Conservation (phyloP, 2,888 invertebrate species). For the Hydroisotoma schaefferi region DNA sequence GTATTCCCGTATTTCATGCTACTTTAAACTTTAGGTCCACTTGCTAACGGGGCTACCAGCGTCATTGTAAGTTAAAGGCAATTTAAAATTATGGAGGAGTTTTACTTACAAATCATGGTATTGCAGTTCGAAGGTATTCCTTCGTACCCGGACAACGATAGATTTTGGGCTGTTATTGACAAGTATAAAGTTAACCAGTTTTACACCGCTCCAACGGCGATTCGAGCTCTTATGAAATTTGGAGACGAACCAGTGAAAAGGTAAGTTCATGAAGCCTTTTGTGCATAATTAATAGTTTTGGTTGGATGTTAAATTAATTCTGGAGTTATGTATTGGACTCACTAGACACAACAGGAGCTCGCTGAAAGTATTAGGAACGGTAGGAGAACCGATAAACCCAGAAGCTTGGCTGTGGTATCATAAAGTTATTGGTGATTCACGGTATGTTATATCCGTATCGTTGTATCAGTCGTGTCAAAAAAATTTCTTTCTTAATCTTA, state of each 20-base stretch:
- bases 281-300: conserved; percentile 1
- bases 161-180: conserved; percentile 89
- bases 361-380: conserved; percentile 84
- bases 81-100: background rate
- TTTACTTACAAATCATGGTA: conserved; percentile 21
- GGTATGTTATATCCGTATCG: conserved; percentile 55
- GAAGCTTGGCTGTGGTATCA: conserved; percentile 98
- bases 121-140: conserved; percentile 93
- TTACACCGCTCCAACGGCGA: conserved; percentile 98
- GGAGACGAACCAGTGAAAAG: conserved; percentile 79
- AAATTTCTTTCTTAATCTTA: background rate
- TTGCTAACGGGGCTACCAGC: conserved; percentile 89
- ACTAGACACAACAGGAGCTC: conserved; percentile 63
- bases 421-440: conserved; percentile 71
- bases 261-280: conserved; percentile 50
- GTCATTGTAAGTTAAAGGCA: conserved; percentile 69
- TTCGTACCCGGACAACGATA: conserved; percentile 85
- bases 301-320: background rate
- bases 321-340: conserved; percentile 1
- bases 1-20: background rate
- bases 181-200: conserved; percentile 94
- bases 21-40: conserved; percentile 77
- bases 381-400: conserved; percentile 98
- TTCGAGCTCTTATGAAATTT: conserved; percentile 91
- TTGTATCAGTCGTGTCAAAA: conserved; percentile 11